phyloP scores from a whole-genome alignment of 2,888 invertebrate species.

The Germaria angustata region DNA sequence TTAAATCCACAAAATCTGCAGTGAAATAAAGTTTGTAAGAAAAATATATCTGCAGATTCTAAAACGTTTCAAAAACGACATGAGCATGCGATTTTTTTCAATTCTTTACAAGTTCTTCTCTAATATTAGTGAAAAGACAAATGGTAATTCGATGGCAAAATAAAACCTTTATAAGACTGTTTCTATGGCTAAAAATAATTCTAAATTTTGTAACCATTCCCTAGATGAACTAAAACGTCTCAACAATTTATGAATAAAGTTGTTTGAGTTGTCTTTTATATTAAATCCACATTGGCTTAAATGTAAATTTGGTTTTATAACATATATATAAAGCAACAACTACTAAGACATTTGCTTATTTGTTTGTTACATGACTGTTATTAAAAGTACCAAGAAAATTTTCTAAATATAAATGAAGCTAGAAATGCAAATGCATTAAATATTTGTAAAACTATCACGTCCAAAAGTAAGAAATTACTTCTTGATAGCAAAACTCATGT shows the following conservation, averaged over 20 bases:
- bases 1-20: neutral
- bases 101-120: neutral
- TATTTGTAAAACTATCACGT: neutral
- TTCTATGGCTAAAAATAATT: neutral
- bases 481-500: neutral
- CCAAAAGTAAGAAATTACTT: neutral
- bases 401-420: neutral
- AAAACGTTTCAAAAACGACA: neutral
- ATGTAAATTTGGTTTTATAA: neutral
- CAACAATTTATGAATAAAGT: slow-evolving; percentile 24
- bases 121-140: neutral
- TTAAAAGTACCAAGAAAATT: neutral
- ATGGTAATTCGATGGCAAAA: neutral
- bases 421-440: neutral
- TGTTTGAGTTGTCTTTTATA: neutral
- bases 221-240: neutral
- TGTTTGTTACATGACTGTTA: neutral
- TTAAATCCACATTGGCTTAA: slow-evolving; percentile 3
- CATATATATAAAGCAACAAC: neutral
- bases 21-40: neutral
- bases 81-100: neutral
- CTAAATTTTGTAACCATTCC: neutral
- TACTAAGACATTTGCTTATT: neutral
- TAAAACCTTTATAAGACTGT: neutral
- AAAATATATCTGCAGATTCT: neutral